Percentiles rank a stretch among this genome's conserved stretches.
phyloP scores from a whole-genome alignment of 2,113 vertebrate genomes.

The Rutilus rutilus region DNA sequence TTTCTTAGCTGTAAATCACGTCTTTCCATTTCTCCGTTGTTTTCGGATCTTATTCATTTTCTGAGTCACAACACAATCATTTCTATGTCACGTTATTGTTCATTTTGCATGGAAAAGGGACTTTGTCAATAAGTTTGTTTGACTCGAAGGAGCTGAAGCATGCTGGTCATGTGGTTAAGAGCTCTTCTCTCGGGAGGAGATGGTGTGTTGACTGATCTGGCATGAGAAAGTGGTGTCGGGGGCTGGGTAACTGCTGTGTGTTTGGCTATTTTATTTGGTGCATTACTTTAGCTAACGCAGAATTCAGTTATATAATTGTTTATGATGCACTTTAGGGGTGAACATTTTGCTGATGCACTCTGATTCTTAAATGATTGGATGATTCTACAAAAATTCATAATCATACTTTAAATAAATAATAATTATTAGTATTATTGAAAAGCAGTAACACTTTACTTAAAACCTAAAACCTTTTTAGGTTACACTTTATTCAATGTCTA shows the following conservation, averaged over 20 bases:
- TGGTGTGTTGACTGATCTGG: neutral
- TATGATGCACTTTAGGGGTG: neutral
- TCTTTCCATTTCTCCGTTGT: neutral
- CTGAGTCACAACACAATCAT: neutral
- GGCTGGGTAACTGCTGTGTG: neutral
- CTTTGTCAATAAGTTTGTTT: neutral
- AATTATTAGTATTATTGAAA: neutral
- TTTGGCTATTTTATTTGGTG: neutral
- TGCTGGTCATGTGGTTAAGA: slow-evolving; percentile 12
- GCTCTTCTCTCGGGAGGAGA: slow-evolving; percentile 13
- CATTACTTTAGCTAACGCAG: neutral
- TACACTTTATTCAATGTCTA: too few relatives aligned
- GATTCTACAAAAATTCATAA: neutral
- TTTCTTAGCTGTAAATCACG: neutral
- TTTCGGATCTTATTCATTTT: neutral
- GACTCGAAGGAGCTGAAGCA: neutral
- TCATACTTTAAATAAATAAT: neutral
- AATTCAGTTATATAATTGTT: neutral
- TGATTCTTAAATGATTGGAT: neutral
- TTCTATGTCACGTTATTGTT: neutral
- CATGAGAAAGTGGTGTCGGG: slow-evolving; percentile 1
- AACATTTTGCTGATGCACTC: neutral
- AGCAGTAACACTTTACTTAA: neutral
- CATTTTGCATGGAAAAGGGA: neutral
- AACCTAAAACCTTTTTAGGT: neutral